Evolutionary conservation across 2,797 vertebrate genomes (phyloP).

Genomic region (Anolis apletophallus): DNA sequence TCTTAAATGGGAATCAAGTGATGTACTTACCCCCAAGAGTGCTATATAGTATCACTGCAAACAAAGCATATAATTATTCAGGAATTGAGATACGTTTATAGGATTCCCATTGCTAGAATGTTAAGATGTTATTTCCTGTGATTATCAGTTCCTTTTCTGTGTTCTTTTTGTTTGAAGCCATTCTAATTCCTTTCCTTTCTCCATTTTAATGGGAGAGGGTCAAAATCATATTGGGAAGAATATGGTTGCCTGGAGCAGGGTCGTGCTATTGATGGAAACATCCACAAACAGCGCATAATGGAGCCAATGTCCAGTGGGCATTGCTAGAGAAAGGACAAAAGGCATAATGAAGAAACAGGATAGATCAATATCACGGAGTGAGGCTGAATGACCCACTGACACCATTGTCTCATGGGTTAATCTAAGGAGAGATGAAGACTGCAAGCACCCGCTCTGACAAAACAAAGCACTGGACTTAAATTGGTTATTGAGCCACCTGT

Average conservation of each 20-base stretch:
- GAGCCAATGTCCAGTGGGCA: neutral
- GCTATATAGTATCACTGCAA: slow-evolving; percentile 12
- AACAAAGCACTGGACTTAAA: neutral
- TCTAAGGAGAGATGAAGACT: neutral
- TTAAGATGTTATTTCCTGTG: neutral
- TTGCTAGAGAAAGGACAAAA: neutral
- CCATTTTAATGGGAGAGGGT: neutral
- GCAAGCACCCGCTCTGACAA: neutral
- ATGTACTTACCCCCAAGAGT: slow-evolving; percentile 23
- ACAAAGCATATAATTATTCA: slow-evolving; percentile 20
- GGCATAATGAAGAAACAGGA: neutral
- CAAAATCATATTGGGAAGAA: neutral
- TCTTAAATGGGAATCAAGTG: slow-evolving; percentile 34
- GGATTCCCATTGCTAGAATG: neutral
- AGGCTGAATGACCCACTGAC: neutral
- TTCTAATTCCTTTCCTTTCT: too few relatives aligned
- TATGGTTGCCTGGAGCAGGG: neutral
- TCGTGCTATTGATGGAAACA: neutral
- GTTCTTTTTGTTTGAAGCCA: neutral
- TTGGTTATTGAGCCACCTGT: neutral
- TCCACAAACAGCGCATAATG: neutral
- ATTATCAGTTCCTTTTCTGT: neutral
- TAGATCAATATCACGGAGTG: too few relatives aligned
- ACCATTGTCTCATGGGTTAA: neutral
- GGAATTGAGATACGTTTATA: neutral